These are phyloP conservation scores for Dolomedes plantarius DNA, from an alignment of 2,888 invertebrate species.

Conservation along the genomic window DNA sequence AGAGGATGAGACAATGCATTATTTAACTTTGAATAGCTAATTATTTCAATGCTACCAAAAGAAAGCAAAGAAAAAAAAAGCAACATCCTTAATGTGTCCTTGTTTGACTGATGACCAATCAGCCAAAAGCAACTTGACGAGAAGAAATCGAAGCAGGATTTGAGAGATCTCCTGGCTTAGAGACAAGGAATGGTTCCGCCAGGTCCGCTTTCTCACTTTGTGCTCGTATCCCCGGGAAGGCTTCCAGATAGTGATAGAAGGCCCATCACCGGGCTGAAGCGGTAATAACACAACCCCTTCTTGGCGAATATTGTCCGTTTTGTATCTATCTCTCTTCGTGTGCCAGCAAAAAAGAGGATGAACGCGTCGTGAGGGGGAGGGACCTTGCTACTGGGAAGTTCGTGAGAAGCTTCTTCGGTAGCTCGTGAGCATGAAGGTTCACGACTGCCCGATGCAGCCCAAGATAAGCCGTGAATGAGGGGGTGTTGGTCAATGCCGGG, in stretches of 20 bases:
- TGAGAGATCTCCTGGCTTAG: too few species aligned
- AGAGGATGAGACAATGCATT: too few species aligned
- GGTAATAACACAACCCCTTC: neutral
- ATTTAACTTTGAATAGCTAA: too few species aligned
- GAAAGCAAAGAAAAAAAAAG: too few species aligned
- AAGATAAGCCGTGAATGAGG: slow-evolving; percentile 31
- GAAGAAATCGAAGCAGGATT: too few species aligned
- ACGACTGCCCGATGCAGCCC: slow-evolving; percentile 53
- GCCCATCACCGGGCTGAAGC: neutral
- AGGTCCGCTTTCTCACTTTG: neutral
- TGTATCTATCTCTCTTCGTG: slow-evolving; percentile 35
- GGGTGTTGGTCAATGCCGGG: slow-evolving; percentile 29
- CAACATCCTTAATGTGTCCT: too few species aligned
- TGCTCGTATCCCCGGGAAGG: neutral
- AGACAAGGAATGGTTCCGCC: too few species aligned
- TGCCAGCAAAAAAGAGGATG: slow-evolving; percentile 15
- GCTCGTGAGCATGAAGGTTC: slow-evolving; percentile 54
- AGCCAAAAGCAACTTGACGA: too few species aligned
- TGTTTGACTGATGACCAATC: too few species aligned
- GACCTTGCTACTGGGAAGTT: slow-evolving; percentile 58
- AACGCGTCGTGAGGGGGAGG: slow-evolving; percentile 56
- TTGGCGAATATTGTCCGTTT: slow-evolving; percentile 44
- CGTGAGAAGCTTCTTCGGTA: slow-evolving; percentile 68
- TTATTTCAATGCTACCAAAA: too few species aligned
- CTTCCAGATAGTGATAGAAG: neutral